phyloP scores from a whole-genome alignment of 1,140 invertebrate species.

The Caenorhabditis remanei region DNA sequence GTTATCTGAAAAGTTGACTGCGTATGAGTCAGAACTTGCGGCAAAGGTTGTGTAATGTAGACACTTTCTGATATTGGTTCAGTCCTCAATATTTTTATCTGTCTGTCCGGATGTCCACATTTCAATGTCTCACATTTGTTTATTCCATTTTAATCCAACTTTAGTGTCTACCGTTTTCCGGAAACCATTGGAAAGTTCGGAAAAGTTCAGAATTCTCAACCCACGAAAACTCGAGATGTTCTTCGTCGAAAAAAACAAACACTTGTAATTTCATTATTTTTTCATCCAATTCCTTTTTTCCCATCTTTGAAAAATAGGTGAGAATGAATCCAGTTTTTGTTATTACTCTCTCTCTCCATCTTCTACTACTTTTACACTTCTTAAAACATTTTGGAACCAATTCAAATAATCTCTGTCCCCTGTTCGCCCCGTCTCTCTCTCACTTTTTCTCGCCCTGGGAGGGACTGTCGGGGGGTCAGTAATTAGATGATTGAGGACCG shows the following conservation, averaged over 20 bases:
- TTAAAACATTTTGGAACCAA: conserved; percentile 33
- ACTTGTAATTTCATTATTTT: not conserved
- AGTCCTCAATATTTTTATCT: no score
- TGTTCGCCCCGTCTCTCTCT: not conserved
- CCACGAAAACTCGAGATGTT: not conserved
- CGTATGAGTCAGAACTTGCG: no score
- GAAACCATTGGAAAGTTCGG: no score
- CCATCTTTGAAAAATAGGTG: not conserved
- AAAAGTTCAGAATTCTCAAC: no score
- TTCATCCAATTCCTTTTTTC: not conserved
- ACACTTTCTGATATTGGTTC: no score
- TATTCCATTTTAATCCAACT: no score
- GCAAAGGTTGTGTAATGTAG: no score
- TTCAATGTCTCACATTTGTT: no score
- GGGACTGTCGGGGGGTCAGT: not conserved
- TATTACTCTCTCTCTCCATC: not conserved
- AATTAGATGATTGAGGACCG: not conserved
- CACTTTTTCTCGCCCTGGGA: not conserved
- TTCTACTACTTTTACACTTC: conserved; percentile 1
- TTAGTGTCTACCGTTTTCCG: no score
- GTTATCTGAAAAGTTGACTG: no score
- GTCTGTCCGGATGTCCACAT: no score
- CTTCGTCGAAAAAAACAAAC: not conserved
- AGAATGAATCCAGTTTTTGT: conserved; percentile 26
- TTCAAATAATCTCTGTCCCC: conserved; percentile 41